These are phyloP conservation scores for Chamaetylas fuelleborni DNA, from an alignment of 2,113 vertebrate species.

Conservation along the genomic window DNA sequence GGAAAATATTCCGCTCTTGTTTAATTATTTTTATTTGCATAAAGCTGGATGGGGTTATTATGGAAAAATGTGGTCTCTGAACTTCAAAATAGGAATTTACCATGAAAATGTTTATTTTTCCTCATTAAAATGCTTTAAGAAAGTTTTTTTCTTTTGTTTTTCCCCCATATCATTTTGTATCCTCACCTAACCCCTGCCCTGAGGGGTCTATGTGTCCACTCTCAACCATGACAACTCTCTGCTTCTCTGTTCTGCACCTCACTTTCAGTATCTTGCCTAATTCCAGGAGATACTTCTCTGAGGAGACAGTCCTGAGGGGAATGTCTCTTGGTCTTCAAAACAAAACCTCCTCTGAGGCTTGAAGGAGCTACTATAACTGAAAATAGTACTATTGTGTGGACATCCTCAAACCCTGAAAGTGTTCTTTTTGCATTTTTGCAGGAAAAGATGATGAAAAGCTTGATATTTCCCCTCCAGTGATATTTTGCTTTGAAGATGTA, in stretches of 20 bases:
- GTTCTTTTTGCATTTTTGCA: background rate
- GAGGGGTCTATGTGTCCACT: background rate
- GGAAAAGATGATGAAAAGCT: constrained; percentile 5
- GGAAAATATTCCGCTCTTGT: background rate
- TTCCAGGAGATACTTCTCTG: background rate
- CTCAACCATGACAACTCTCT: background rate
- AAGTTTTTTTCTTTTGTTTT: background rate
- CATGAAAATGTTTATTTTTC: background rate
- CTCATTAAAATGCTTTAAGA: background rate
- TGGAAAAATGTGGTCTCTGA: background rate
- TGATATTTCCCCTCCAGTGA: background rate
- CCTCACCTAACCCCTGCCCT: background rate
- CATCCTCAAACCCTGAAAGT: background rate
- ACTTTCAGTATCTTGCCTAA: background rate
- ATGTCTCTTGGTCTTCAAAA: background rate
- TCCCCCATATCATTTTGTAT: background rate
- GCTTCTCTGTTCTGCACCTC: background rate
- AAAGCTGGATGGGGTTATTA: background rate
- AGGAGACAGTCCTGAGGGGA: background rate
- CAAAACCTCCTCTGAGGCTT: background rate
- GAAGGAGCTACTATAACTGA: background rate
- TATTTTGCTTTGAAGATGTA: background rate
- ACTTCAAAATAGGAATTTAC: background rate
- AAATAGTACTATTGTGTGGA: background rate
- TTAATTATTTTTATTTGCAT: background rate